Base-by-base conservation (phyloP, 2,113 vertebrate species). In the Dascyllus trimaculatus region DNA sequence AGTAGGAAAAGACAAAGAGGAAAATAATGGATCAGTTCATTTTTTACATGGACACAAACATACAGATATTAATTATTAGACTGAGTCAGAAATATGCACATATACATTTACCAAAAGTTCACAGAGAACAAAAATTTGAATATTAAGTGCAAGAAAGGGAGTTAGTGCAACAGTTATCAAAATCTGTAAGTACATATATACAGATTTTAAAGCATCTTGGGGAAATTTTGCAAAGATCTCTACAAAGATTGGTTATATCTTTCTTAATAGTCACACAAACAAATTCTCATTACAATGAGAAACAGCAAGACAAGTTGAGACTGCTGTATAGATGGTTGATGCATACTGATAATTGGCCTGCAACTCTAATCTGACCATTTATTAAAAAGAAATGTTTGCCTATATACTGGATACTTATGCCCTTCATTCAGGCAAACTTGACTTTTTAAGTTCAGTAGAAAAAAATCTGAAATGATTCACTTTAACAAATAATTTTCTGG, bases 11-110 rank as follows among this genome's bases (percentile, higher is more conserved):
- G 53, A 84, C 4, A 82, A 54, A 70, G 35, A 77, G 17, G 13
- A 78, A 62, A 69, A 78, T 29, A 53, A 64, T 0, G 51, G 25
- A 87, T 90, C 24, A 78, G 62, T 69, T 70, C 29, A 45, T 72
- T 74, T 75, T 35, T 35, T 35, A 35, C 32, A 35, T 10, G 32
- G 29, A 45, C 11, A 60, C 64, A 80, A 26, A 76, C 60, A 78
- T 25, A 71, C 18, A 26, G 52, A 68, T 59, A 82, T 71, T 63
- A 56, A 80, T 68, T 63, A 35, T 9, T 35, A 9, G 1, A 48
- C 24, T 63, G 21, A 40, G 71, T 70, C n/a, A 65, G 22, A 61
- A 57, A 64, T 69, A 58, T 49, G 54, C 38, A 76, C 40, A 10
- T 13, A 38, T 17, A 51, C 22, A 49, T 35, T 1, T 2, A 8